Conservation (phyloP, 2,888 invertebrate genomes). For the Synergus umbraculus region DNA sequence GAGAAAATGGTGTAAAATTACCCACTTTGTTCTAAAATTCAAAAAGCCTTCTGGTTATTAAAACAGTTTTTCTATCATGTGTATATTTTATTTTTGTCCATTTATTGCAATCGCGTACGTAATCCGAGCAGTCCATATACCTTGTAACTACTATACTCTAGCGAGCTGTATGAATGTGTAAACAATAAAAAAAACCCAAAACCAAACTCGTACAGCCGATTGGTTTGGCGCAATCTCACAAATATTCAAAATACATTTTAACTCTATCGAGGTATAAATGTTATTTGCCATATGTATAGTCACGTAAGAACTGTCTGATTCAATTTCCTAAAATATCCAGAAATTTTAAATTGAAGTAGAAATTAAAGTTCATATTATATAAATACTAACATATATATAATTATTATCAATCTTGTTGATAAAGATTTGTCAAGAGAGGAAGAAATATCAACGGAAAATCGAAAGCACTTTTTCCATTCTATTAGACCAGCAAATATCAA, state of each 20-base stretch:
- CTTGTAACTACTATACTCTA: constrained; percentile 10
- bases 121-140: constrained; percentile 29
- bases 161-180: neutral
- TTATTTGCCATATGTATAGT: neutral
- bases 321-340: no score
- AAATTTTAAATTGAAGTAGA: no score
- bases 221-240: neutral
- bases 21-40: neutral
- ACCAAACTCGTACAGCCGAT: neutral
- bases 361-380: no score
- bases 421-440: neutral
- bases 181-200: constrained; percentile 1
- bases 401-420: neutral
- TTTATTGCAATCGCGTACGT: constrained; percentile 20
- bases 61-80: neutral
- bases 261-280: neutral
- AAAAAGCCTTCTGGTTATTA: neutral
- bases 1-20: neutral
- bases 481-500: neutral
- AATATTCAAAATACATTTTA: neutral
- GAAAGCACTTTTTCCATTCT: neutral
- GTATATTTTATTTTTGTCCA: constrained; percentile 21
- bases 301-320: neutral
- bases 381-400: neutral
- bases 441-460: neutral